Conservation (phyloP, 2,888 invertebrate genomes). For the Dioctria linearis region DNA sequence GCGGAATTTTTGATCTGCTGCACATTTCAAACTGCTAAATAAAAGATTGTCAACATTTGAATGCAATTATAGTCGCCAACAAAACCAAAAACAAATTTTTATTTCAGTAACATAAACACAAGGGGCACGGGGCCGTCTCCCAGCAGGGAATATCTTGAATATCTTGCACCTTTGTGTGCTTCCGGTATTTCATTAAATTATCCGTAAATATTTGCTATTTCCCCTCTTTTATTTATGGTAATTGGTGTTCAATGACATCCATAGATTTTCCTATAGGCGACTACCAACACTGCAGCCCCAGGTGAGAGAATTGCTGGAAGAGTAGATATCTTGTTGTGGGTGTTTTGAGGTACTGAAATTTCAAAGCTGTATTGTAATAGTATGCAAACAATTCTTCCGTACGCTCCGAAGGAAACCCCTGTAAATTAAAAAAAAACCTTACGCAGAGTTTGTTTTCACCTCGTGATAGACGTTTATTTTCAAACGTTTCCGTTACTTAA, state of each 20-base stretch:
- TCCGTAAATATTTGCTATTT: slow-evolving; percentile 41
- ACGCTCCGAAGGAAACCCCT: neutral
- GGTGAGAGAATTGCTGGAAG: slow-evolving; percentile 1
- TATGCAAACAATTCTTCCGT: slow-evolving; percentile 46
- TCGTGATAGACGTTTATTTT: slow-evolving; percentile 43
- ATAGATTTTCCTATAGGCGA: slow-evolving; percentile 36
- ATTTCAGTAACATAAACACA: neutral
- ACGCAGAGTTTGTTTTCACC: slow-evolving; percentile 45
- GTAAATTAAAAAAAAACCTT: neutral
- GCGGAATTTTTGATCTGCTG: too few relatives aligned
- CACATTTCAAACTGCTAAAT: too few relatives aligned
- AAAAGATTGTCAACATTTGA: too few relatives aligned
- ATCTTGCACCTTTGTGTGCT: slow-evolving; percentile 1
- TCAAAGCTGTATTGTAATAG: slow-evolving; percentile 33
- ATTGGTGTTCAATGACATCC: slow-evolving; percentile 47
- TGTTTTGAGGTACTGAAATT: slow-evolving; percentile 1
- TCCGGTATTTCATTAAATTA: slow-evolving; percentile 45
- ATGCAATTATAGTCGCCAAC: too few relatives aligned
- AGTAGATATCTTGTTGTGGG: neutral
- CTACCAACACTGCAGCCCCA: neutral
- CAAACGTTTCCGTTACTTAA: slow-evolving; percentile 19
- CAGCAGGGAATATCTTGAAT: neutral
- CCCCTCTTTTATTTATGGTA: slow-evolving; percentile 48
- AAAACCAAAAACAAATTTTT: neutral
- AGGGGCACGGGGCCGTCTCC: neutral